Conservation (phyloP, 1,140 invertebrate genomes). For the Drosophila lowei region DNA sequence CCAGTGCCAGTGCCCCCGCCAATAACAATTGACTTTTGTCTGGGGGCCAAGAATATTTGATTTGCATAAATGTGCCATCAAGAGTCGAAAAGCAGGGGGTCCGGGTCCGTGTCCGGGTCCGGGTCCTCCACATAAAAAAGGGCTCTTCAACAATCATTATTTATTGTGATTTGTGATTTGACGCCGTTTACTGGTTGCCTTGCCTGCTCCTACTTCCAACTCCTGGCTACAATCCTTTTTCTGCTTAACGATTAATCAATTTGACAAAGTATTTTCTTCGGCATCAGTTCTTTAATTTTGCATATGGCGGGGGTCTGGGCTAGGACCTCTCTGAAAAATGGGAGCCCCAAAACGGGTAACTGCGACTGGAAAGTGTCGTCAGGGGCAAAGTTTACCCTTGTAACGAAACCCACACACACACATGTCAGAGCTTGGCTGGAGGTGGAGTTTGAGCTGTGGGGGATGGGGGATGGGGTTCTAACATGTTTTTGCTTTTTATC, state of each 20-base stretch:
- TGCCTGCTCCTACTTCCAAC: background rate
- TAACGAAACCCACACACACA: constrained; percentile 19
- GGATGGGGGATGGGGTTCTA: constrained; percentile 1
- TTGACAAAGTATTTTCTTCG: constrained; percentile 73
- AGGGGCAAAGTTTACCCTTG: constrained; percentile 37
- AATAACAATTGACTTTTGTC: constrained; percentile 61
- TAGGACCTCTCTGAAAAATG: constrained; percentile 51
- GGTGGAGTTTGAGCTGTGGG: background rate
- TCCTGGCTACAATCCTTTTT: constrained; percentile 1
- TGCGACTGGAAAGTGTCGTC: constrained; percentile 50
- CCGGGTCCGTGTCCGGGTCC: background rate
- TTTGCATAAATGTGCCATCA: constrained; percentile 77
- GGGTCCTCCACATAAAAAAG: constrained; percentile 30
- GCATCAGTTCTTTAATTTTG: constrained; percentile 54
- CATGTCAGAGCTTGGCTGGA: constrained; percentile 21
- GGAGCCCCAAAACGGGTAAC: constrained; percentile 31
- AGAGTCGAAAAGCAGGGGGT: constrained; percentile 54
- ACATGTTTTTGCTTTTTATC: constrained; percentile 75
- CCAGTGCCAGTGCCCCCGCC: constrained; percentile 25
- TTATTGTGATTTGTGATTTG: constrained; percentile 80
- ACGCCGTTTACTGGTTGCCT: constrained; percentile 52
- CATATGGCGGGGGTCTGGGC: constrained; percentile 37
- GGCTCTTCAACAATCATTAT: constrained; percentile 60
- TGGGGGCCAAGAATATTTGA: constrained; percentile 50
- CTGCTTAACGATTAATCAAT: constrained; percentile 66